Base-by-base conservation (phyloP, 2,113 vertebrate genomes). In the Zosterops japonicus region DNA sequence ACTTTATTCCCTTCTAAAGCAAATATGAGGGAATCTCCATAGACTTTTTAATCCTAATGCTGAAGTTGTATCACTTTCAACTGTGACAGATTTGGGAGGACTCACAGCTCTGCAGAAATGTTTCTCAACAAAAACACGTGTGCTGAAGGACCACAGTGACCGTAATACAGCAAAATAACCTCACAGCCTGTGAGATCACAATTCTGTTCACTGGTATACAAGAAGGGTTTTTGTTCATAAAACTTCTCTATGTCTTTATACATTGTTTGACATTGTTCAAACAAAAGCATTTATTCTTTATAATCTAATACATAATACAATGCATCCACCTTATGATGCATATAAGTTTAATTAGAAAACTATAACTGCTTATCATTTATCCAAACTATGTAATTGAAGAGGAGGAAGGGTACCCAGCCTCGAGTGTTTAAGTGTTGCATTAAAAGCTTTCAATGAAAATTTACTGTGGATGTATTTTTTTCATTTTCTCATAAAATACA, bases 271-370 rank as follows among this genome's bases (percentile, higher is more conserved):
- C 79, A 81, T 57, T 93, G 87, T 88, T 95, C 87, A 96, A 97
- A 95, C 67, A 95, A 89, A 97, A 94, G 68, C 81, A 94, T 65
- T 96, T 94, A 61, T 93, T 95, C 79, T 95, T 96, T 94, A 95
- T 76, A 94, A 93, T 57, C 90, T 94, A 75, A 77, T 94, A 24
- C 79, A 94, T 87, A 97, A 94, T 56, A 90, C 87, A 93, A 93
- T 91, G 84, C 78, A 91, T 78, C 57, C 57, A 35, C 80, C 94
- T 94, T 96, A 97, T 67, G 95, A 96, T 84, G 95, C 41, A 1
- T 95, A 5, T 80, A 97, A 94, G 94, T 97, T 97, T 97, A 96
- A 97, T 97, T 95, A 97, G 84, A 97, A 96, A 97, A 95, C 68
- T 93, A 0, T 88, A 97, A 92, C 90, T 97, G 90, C 89, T 95